Conservation (phyloP, 1,140 invertebrate genomes). For the Nylanderia fulva region DNA sequence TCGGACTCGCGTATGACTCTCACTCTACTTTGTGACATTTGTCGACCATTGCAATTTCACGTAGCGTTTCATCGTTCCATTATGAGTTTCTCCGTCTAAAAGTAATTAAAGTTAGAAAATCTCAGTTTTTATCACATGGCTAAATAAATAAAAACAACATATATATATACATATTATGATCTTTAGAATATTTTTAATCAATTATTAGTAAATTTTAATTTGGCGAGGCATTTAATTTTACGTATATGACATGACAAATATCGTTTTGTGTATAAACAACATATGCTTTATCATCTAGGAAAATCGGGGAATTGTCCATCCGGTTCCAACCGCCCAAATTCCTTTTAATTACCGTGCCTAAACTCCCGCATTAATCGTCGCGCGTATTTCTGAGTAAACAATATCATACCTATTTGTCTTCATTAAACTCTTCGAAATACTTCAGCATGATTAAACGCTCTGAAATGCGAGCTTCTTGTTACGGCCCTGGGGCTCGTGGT, state of each 20-base stretch:
- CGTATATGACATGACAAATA: neutral
- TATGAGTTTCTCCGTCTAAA: no score
- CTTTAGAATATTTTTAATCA: neutral
- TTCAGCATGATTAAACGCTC: conserved; percentile 59
- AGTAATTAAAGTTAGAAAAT: no score
- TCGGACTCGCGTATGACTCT: conserved; percentile 45
- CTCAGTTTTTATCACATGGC: no score
- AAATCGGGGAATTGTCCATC: conserved; percentile 10
- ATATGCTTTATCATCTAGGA: neutral
- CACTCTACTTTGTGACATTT: conserved; percentile 49
- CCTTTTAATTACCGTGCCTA: conserved; percentile 47
- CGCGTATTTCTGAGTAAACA: conserved; percentile 56
- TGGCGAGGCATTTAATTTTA: neutral
- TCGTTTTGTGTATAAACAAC: neutral
- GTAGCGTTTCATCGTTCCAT: neutral
- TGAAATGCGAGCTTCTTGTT: conserved; percentile 59
- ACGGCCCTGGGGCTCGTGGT: conserved; percentile 54
- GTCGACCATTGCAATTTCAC: conserved; percentile 50
- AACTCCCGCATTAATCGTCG: conserved; percentile 56
- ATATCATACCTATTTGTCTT: conserved; percentile 59
- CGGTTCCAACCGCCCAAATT: conserved; percentile 12
- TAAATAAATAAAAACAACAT: no score
- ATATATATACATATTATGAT: no score
- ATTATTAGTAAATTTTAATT: neutral
- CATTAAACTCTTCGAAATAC: conserved; percentile 62